A percentile compares a stretch with the other conserved stretches of the same genome.
Conservation (phyloP, 2,797 vertebrate genomes). For the Lacerta bilineata region DNA sequence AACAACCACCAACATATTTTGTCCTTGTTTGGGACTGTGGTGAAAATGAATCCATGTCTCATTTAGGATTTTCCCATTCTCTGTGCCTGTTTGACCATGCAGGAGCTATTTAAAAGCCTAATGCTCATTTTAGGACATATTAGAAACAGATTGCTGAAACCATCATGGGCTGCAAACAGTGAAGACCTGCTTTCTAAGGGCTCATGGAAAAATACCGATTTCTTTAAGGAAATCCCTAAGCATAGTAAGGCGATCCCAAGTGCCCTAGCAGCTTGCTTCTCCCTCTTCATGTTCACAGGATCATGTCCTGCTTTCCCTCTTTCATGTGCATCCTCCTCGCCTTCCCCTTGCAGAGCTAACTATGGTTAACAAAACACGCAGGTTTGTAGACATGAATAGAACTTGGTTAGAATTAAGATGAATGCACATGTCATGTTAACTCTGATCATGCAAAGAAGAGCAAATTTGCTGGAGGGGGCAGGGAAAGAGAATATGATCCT, state of each 20-base stretch:
- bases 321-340: background rate
- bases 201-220: too few species aligned
- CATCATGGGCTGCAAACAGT: background rate
- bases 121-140: background rate
- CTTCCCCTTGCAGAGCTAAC: background rate
- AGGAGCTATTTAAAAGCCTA: background rate
- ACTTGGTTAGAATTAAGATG: background rate
- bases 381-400: background rate
- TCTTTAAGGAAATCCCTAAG: too few species aligned
- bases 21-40: too few species aligned
- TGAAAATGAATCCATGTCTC: background rate
- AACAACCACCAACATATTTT: too few species aligned
- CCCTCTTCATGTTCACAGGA: background rate
- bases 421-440: background rate
- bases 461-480: background rate
- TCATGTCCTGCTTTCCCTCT: background rate
- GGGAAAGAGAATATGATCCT: background rate
- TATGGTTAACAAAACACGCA: background rate
- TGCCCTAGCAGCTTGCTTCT: too few species aligned
- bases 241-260: too few species aligned
- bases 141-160: background rate
- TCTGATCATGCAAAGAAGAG: background rate
- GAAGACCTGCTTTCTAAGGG: too few species aligned
- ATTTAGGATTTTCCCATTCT: background rate
- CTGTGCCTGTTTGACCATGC: constrained; percentile 1